Conservation (phyloP, 2,888 invertebrate genomes). For the Drosophila ustulata region DNA sequence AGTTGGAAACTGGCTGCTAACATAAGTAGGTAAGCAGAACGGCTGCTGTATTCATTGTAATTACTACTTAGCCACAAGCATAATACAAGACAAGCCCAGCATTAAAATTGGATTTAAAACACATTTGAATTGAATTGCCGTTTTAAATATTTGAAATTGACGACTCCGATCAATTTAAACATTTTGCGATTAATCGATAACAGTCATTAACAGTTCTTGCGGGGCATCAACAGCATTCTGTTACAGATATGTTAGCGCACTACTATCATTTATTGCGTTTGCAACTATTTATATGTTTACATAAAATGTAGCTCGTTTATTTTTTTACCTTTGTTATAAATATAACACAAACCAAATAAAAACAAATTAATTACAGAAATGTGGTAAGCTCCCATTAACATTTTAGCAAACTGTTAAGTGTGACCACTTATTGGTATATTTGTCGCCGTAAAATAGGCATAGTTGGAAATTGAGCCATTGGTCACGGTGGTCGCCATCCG, state of each 20-base stretch:
- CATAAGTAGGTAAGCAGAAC: too few relatives aligned
- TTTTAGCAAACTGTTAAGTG: not conserved
- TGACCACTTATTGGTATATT: slow-evolving; percentile 2
- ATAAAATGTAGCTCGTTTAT: not conserved
- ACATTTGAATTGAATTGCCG: not conserved
- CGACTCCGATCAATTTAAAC: not conserved
- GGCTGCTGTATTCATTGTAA: too few relatives aligned
- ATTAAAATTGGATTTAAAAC: too few relatives aligned
- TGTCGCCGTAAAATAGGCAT: not conserved
- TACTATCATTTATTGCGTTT: not conserved
- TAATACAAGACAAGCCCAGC: too few relatives aligned
- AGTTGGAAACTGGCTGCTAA: too few relatives aligned
- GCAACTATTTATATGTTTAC: not conserved
- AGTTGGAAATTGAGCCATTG: not conserved
- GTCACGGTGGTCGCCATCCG: slow-evolving; percentile 12
- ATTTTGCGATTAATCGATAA: not conserved
- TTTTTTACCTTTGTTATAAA: not conserved
- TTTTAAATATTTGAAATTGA: not conserved
- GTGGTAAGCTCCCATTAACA: not conserved
- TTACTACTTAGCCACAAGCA: too few relatives aligned
- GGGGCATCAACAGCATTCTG: not conserved
- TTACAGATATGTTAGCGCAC: not conserved
- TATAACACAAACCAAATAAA: not conserved
- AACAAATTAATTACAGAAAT: not conserved
- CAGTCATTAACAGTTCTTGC: not conserved